Evolutionary conservation across 2,888 invertebrate genomes (phyloP), one percentile per base, ranked within the genome.

Genomic region (Aphodius granarius): DNA sequence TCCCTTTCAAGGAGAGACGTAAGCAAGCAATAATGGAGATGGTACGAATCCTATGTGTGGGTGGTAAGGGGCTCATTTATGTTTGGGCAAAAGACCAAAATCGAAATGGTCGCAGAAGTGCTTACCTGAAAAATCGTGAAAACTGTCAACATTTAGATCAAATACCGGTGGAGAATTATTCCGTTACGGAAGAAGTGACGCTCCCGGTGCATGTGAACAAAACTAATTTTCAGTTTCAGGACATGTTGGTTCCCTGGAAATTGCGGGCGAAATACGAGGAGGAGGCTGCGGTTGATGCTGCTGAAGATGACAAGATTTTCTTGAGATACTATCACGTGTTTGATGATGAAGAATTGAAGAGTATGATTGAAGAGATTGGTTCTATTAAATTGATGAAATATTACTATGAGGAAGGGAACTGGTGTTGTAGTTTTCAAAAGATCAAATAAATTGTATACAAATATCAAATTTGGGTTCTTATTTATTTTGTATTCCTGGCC

Each of bases 321-420:
- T 89, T 97, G 72, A 89, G 98, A 78, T 99, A 92, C 86, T 99
- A 99, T 86, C 98, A 99, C 84, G 96, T 98, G 2, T 99, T 98
- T 85, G 92, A 94, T 81, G 92, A 95, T 80, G 91, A 91, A 0
- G 98, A 97, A 88, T 86, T 97, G 63, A 91, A 94, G 80, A 81
- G 86, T 0, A 86, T 97, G 65, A 94, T 94, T 79, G 83, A 83
- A 19, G 86, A 89, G 78, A 80, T 93, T 4, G 80, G 87, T 0
- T 87, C 86, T 66, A 87, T 94, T 63, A 82, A 84, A 66, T 87
- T 97, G 13, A 84, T 91, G 43, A 88, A 90, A 22, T 92, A 91
- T 81, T 99, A 96, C 86, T 98, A 98, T 83, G 98, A 98, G 86
- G 95, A 98, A 86, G 99, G 99, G 0, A 99, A 99, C 86, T 97